phyloP scores from a whole-genome alignment of 2,113 vertebrate species.

The Odocoileus virginianus region DNA sequence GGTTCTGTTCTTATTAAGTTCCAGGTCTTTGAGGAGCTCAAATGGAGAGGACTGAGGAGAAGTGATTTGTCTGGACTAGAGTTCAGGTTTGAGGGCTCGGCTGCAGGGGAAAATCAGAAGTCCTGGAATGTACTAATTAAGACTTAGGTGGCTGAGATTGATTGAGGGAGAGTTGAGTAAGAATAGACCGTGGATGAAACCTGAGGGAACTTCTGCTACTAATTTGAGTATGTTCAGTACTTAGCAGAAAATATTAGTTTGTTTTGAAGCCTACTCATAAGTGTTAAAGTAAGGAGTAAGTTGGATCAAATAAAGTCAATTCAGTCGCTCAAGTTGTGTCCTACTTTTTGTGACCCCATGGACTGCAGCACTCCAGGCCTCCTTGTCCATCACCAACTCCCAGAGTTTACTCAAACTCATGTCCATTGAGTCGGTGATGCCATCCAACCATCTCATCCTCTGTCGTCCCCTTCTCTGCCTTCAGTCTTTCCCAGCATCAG shows the following conservation, averaged over 20 bases:
- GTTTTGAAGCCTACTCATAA: background rate
- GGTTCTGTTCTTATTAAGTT: conserved; percentile 17
- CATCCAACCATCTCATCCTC: background rate
- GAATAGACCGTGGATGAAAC: background rate
- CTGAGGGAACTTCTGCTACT: background rate
- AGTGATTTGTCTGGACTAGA: background rate
- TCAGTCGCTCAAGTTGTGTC: background rate
- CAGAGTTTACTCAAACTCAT: background rate
- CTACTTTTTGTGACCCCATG: background rate
- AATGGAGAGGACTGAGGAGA: background rate
- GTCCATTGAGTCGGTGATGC: background rate
- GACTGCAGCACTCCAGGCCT: background rate
- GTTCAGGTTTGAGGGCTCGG: background rate
- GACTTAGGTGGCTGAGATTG: background rate
- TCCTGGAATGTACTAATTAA: background rate
- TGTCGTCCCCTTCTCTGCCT: background rate
- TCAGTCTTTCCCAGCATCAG: background rate
- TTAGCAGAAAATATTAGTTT: background rate
- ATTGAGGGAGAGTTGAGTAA: background rate
- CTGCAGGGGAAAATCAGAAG: background rate
- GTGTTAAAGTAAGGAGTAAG: conserved; percentile 32
- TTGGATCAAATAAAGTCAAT: background rate
- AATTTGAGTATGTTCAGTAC: background rate
- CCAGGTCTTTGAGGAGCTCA: conserved; percentile 15
- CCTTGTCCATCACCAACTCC: background rate